These are phyloP conservation scores for Parnassius smintheus DNA, from an alignment of 2,888 invertebrate species.

Conservation along the genomic window DNA sequence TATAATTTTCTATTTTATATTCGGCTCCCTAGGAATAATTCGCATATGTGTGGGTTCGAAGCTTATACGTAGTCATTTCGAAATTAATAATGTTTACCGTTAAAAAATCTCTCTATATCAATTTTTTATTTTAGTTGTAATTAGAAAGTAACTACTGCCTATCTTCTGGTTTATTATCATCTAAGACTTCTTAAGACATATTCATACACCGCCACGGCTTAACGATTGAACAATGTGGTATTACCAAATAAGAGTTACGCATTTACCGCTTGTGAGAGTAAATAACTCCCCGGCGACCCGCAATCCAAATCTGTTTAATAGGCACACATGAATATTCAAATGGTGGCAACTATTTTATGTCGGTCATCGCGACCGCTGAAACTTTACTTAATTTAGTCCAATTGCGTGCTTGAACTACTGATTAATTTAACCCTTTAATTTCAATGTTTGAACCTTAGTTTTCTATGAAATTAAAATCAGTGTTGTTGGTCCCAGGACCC, in stretches of 20 bases:
- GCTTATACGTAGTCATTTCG: too few species aligned
- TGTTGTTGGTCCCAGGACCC: conserved; percentile 5
- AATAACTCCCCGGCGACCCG: conserved; percentile 11
- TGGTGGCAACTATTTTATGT: conserved; percentile 19
- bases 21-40: background rate
- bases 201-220: too few species aligned
- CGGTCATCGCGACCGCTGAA: conserved; percentile 24
- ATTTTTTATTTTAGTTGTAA: too few species aligned
- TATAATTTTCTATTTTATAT: background rate
- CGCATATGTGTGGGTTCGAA: too few species aligned
- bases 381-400: conserved; percentile 26
- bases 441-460: conserved; percentile 23
- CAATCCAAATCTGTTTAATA: conserved; percentile 21
- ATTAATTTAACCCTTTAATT: conserved; percentile 28
- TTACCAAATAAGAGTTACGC: conserved; percentile 19
- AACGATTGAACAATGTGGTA: background rate
- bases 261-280: conserved; percentile 12
- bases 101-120: too few species aligned
- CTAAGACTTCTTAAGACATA: too few species aligned
- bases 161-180: too few species aligned
- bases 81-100: too few species aligned
- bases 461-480: conserved; percentile 19
- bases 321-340: conserved; percentile 32
- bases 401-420: conserved; percentile 27
- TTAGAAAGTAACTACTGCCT: too few species aligned